A percentile compares a stretch with the other conserved stretches of the same genome.
Conservation (phyloP, 1,140 invertebrate genomes). For the Goniozus legneri region DNA sequence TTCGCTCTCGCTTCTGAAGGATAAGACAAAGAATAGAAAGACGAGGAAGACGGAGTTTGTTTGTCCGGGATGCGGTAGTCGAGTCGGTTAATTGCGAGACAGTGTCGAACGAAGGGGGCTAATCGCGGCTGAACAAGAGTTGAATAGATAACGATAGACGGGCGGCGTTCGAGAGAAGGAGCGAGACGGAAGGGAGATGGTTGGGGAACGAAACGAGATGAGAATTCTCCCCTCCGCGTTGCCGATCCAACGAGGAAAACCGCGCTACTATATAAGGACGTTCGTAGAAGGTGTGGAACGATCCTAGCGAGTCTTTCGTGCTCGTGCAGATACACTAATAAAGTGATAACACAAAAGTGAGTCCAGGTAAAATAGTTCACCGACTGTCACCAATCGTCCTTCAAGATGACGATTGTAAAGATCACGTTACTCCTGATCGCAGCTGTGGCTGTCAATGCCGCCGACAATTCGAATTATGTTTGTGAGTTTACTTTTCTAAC, state of each 20-base stretch:
- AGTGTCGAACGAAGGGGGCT: not conserved
- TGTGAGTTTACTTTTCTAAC: no score
- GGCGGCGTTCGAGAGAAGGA: not conserved
- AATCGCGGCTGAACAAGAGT: conserved; percentile 3
- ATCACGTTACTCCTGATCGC: not conserved
- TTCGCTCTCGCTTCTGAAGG: no score
- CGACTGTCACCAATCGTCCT: no score
- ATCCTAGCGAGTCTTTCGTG: not conserved
- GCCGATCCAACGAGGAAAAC: conserved; percentile 9
- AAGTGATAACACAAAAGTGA: no score
- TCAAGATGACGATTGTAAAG: no score
- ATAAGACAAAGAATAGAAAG: no score
- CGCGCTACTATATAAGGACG: conserved; percentile 14
- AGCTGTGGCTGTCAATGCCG: not conserved
- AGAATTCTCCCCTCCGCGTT: conserved; percentile 10
- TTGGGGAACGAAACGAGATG: conserved; percentile 4
- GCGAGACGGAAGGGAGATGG: conserved; percentile 2
- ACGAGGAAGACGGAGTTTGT: no score
- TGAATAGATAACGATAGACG: conserved; percentile 10
- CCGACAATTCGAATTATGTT: no score
- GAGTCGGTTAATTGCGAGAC: no score
- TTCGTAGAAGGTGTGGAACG: not conserved
- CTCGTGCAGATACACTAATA: not conserved
- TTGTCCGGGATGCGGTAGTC: no score
- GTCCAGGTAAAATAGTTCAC: no score